Evolutionary conservation across 2,797 vertebrate genomes (phyloP), one percentile per base, ranked within the genome.

Genomic region (Artibeus lituratus): DNA sequence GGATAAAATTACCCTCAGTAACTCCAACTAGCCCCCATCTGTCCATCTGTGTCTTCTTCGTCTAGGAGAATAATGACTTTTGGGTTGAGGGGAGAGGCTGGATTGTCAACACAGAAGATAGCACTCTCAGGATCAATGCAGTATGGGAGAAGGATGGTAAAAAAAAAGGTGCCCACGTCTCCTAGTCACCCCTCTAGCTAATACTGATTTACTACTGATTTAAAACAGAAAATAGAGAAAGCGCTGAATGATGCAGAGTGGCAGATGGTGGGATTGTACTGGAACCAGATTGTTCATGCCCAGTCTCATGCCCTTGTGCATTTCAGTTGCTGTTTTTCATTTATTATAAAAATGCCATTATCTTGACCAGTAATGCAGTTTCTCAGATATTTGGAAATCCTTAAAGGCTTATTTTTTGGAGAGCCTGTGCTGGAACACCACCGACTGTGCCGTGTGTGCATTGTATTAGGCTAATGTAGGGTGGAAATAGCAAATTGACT

Each of bases 401-500:
- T 98, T 94, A 95, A 70, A 84, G 42, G 93, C 88, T 96, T 96
- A 96, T 95, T 95, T 96, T 96, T 94, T 35, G 0, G 92, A 93
- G 67, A 85, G 88, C 44, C 77, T 74, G 73, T 73, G 59, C 88
- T 96, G 83, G 91, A 96, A 93, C 95, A 97, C 94, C 80, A 95
- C 92, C 0, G 92, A 67, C 95, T 72, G 74, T 69, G 96, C 77
- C 69, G 89, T 3, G 35, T 95, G 93, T 9, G 88, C 93, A 96
- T 96, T 21, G 11, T 96, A 95, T 97, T 97, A 97, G 90, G 87
- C 97, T 98, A 97, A 97, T 93, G 69, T 96, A 94, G 95, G 94
- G 92, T 95, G 65, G 80, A 96, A 98, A 97, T 74, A 98, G 92
- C 70, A 96, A 98, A 96, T 96, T 98, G 95, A 97, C 97, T 98